Evolutionary conservation across 2,888 invertebrate genomes (phyloP), one percentile per base, ranked within the genome.

Genomic region (Fabriciana adippe): DNA sequence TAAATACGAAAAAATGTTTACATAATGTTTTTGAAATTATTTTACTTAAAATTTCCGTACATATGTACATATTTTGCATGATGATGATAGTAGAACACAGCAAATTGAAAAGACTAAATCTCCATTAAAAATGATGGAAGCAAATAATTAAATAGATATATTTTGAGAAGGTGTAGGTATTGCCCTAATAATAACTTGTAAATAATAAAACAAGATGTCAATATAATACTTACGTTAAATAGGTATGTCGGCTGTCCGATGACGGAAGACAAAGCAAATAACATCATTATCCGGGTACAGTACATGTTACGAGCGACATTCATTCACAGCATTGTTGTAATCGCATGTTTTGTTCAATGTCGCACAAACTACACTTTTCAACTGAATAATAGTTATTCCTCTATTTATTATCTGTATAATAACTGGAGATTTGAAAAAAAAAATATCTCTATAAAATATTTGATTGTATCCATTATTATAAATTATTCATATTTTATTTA

Each of bases 261-360:
- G 87, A 87, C 88, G 88, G 89, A 89, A 89, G 87, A 81, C 81
- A 81, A 83, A 82, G 82, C 82, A 89, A 89, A 90, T 84, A 89
- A 84, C 84, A 86, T 87, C 82, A 87, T 87, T 89, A 88, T 85
- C 87, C 87, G 86, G 84, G 82, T 85, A 82, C 77, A 60, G 79
- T 80, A 81, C 76, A 73, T 75, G 74, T 79, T 74, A 55, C 75
- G 79, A 78, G 79, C 80, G 80, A 83, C 84, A 85, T 85, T 83
- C 86, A 87, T 88, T 86, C 88, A 86, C 84, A 82, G 80, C 85
- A 88, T 87, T 87, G 84, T 85, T 83, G 79, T 83, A 66, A 86
- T 86, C 82, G 86, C 84, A 81, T 85, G 85, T 79, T 82, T 76
- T 79, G 82, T 82, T 90, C 89, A 90, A 90, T 90, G 89, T 84